These are phyloP conservation scores for Eupeodes corollae DNA, from an alignment of 1,140 invertebrate species.

Conservation along the genomic window DNA sequence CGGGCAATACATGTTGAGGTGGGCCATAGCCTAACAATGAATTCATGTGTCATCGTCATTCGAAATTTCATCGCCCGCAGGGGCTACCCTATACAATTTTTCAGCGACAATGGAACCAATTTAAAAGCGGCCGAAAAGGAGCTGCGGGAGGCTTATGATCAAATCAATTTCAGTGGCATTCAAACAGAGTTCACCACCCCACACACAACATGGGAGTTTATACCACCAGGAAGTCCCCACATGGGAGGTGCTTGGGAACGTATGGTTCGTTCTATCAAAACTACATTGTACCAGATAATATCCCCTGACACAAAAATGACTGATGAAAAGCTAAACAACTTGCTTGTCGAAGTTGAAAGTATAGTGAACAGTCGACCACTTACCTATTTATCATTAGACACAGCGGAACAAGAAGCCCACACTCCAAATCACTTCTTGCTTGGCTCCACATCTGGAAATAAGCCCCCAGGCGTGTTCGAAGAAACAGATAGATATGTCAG, in stretches of 20 bases:
- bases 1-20: slow-evolving; percentile 14
- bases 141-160: neutral
- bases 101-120: neutral
- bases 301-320: neutral
- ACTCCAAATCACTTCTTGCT: slow-evolving; percentile 8
- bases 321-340: slow-evolving; percentile 4
- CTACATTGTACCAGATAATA: slow-evolving; percentile 3
- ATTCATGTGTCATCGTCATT: neutral
- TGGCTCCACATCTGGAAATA: neutral
- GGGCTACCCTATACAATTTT: neutral
- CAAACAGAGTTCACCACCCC: neutral
- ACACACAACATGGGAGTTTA: slow-evolving; percentile 9
- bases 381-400: slow-evolving; percentile 1
- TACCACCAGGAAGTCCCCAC: slow-evolving; percentile 7
- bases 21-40: neutral
- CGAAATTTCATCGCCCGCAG: neutral
- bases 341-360: slow-evolving; percentile 7
- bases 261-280: slow-evolving; percentile 9
- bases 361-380: slow-evolving; percentile 12
- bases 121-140: neutral
- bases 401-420: neutral
- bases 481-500: neutral
- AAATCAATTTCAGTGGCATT: neutral
- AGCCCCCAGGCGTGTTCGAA: neutral
- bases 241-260: slow-evolving; percentile 15